Evolutionary conservation across 2,797 vertebrate genomes (phyloP).

Genomic region (Huso huso): DNA sequence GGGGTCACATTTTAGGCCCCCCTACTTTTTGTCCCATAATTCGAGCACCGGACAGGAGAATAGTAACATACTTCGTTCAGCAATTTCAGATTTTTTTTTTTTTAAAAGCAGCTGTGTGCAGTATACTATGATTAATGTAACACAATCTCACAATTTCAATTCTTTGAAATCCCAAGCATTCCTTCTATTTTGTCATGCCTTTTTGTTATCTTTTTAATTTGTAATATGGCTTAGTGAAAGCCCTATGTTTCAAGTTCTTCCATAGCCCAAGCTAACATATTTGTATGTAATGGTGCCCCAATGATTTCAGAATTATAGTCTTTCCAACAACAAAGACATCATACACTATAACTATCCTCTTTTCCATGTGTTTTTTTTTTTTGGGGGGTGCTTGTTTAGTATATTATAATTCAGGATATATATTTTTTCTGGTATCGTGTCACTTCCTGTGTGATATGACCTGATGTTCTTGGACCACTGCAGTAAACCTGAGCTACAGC

Average conservation of each 20-base stretch:
- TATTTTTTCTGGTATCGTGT: not conserved
- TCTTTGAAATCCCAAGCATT: constrained; percentile 8
- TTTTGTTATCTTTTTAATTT: constrained; percentile 7
- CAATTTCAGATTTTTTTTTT: too few species aligned
- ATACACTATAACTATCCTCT: too few species aligned
- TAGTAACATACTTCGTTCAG: too few species aligned
- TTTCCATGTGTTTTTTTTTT: not conserved
- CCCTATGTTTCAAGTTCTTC: constrained; percentile 5
- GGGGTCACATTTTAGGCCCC: too few species aligned
- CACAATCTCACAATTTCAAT: constrained; percentile 4
- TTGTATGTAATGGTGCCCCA: not conserved
- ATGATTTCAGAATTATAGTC: not conserved
- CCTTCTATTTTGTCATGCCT: not conserved
- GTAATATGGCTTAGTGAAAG: constrained; percentile 9
- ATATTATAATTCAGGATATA: not conserved
- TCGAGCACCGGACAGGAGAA: too few species aligned
- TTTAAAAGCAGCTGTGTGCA: too few species aligned
- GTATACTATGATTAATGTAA: not conserved
- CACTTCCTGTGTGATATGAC: too few species aligned
- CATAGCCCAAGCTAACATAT: not conserved
- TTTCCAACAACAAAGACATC: not conserved
- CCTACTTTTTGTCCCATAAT: too few species aligned
- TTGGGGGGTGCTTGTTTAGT: not conserved
- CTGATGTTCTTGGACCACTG: too few species aligned
- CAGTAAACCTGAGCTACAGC: too few species aligned